Base-by-base conservation (phyloP, 2,797 vertebrate genomes). In the Enteromius anoplus region DNA sequence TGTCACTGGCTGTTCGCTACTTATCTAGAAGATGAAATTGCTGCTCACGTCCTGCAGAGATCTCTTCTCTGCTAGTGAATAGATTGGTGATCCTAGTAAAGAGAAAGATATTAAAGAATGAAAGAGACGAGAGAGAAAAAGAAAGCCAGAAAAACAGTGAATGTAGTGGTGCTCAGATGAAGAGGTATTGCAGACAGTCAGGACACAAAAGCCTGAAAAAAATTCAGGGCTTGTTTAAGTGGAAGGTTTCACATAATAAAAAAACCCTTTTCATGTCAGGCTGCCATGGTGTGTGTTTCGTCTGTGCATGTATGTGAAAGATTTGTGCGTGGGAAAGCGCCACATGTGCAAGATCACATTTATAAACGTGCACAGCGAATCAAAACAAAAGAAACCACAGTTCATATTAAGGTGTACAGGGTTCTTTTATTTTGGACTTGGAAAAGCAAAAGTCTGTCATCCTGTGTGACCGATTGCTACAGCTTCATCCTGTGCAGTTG, bases 401-500 rank as follows among this genome's bases (percentile, higher is more conserved):
- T 68, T 73, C 72, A 68, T 55, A 64, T 75, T 75, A 78, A 78
- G 75, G 53, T 81, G 34, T 60, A 37, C 32, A 58, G 5, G 34
- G 51, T 15, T 83, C 53, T 83, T 75, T 76, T 71, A 19, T 42
- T 51, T 51, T 32, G 29, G 15, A 17, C 40, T 47, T 82, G 70
- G 82, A 53, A 83, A 84, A 85, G 23, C 75, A 69, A 75, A 73
- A 70, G 23, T 83, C 73, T 78, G 51, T 29, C 65, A 32, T 65
- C 76, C 64, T 49, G 75, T 69, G 64, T 72, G 84, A 88, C 78
- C 77, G 81, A 86, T 85, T 89, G 85, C 75, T 87, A 87, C 89
- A 91, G 88, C 87, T 89, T 82, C 19, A 78, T 78, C 88, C 85
- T 87, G 87, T 88, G 89, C 84, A 75, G 78, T 78, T 75, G 60